A percentile compares a stretch with the other conserved stretches of the same genome.
phyloP scores from a whole-genome alignment of 2,797 vertebrate species.

The Anguilla obscura region DNA sequence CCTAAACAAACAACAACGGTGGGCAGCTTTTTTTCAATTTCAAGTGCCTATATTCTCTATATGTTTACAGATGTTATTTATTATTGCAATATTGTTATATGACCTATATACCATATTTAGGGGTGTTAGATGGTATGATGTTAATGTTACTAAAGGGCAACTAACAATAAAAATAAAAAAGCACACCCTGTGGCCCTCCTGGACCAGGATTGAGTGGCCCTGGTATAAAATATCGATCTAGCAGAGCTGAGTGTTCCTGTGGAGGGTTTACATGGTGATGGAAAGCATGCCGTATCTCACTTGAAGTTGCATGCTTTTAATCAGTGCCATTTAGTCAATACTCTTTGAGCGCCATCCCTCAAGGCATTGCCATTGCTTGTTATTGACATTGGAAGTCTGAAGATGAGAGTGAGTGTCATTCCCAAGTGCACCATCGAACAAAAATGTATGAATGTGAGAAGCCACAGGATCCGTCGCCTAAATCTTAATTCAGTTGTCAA shows the following conservation, averaged over 20 bases:
- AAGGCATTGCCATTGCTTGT: background rate
- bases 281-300: background rate
- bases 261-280: background rate
- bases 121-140: background rate
- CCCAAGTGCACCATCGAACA: background rate
- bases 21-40: background rate
- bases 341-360: conserved; percentile 5
- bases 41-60: background rate
- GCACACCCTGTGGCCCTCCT: background rate
- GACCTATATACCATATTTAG: background rate
- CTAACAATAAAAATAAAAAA: background rate
- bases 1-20: background rate
- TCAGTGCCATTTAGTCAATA: background rate
- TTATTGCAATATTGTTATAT: background rate
- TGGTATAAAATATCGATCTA: background rate
- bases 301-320: background rate
- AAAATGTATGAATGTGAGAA: background rate
- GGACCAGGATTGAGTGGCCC: background rate
- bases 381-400: conserved; percentile 1
- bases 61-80: background rate
- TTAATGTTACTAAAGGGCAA: background rate
- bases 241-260: background rate
- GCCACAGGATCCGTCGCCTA: background rate
- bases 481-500: background rate
- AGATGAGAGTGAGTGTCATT: background rate